Evolutionary conservation across 23 tunicate genomes (phyloP).

Genomic region (Styela clava): DNA sequence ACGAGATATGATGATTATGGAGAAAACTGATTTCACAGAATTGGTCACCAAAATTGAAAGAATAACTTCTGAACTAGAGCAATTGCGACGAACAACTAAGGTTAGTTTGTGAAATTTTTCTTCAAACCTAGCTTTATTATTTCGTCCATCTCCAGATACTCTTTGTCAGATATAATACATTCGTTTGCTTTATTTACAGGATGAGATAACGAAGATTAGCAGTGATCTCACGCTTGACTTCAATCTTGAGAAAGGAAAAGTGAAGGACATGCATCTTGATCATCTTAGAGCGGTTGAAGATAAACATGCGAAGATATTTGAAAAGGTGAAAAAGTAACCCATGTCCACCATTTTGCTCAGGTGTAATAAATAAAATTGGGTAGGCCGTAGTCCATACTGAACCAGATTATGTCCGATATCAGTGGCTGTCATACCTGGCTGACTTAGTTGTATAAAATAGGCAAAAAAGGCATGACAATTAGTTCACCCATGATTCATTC

Average conservation of each 20-base stretch:
- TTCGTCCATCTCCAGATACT: background rate
- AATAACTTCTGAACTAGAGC: constrained; percentile 17
- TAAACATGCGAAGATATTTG: constrained; percentile 16
- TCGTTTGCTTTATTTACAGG: background rate
- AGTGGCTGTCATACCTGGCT: too few species aligned
- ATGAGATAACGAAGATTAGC: constrained; percentile 24
- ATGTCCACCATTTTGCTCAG: too few species aligned
- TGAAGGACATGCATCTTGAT: constrained; percentile 33
- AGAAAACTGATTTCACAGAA: constrained; percentile 27
- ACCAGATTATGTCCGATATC: too few species aligned
- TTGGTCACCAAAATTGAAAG: constrained; percentile 20
- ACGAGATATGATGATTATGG: constrained; percentile 33
- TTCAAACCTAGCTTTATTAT: background rate
- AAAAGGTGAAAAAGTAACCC: constrained; percentile 27
- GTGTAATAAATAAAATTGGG: too few species aligned
- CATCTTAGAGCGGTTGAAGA: constrained; percentile 11
- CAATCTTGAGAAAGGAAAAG: constrained; percentile 31
- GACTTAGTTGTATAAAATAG: too few species aligned
- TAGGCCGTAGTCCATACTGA: too few species aligned
- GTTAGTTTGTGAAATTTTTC: too few species aligned
- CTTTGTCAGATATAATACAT: background rate
- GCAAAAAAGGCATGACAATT: too few species aligned
- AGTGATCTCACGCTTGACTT: constrained; percentile 18
- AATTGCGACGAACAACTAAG: constrained; percentile 12
- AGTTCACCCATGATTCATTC: too few species aligned